Evolutionary conservation across 2,113 vertebrate species (phyloP).

Genomic region (Halcyon senegalensis): DNA sequence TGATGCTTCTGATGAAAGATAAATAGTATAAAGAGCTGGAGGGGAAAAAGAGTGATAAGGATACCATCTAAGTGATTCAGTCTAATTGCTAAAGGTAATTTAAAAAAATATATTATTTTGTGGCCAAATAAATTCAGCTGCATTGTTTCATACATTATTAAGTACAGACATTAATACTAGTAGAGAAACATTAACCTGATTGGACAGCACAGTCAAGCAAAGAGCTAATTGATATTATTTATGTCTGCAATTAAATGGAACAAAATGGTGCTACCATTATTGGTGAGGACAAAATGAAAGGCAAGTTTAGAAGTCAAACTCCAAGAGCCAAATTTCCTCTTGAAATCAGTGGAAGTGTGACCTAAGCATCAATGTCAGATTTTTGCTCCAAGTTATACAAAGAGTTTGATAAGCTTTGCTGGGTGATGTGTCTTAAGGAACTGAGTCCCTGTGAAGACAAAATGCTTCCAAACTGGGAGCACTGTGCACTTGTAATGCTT

Average conservation of each 20-base stretch:
- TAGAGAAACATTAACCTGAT: background rate
- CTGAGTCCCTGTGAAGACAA: background rate
- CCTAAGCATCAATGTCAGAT: background rate
- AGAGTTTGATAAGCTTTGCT: background rate
- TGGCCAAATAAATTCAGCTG: background rate
- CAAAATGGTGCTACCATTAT: background rate
- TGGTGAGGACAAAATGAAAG: background rate
- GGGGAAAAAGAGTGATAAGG: background rate
- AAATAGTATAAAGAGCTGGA: background rate
- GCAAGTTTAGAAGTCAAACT: background rate
- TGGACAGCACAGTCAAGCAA: background rate
- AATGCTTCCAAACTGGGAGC: background rate
- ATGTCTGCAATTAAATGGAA: background rate
- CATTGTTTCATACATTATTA: background rate
- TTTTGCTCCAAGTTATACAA: background rate
- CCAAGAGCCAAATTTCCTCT: background rate
- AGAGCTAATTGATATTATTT: background rate
- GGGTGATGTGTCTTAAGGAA: background rate
- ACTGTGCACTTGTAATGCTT: background rate
- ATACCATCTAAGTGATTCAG: background rate
- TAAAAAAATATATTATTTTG: background rate
- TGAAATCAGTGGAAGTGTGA: background rate
- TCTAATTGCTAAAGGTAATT: background rate
- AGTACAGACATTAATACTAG: background rate
- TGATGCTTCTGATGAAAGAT: background rate